Evolutionary conservation across 2,888 invertebrate species (phyloP), one percentile per base, ranked within the genome.

Genomic region (Macrostomum cliftonense): DNA sequence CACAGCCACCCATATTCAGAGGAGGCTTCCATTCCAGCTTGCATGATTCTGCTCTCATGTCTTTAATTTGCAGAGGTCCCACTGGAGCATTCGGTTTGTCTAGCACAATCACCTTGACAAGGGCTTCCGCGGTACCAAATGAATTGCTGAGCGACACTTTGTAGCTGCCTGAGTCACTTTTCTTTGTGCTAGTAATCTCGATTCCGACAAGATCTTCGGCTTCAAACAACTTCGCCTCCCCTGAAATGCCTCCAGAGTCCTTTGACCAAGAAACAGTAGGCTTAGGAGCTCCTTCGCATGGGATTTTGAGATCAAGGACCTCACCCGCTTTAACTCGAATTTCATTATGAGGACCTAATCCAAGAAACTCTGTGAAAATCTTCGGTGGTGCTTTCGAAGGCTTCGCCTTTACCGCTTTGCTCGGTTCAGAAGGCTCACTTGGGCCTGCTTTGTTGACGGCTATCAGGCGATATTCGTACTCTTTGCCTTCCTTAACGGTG

Each of bases 321-420:
- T 97, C 93, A 50, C 95, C 95, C 55, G 93, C 95, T 47, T 86
- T 78, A 21, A 97, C 89, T 68, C 88, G 84, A 64, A 95, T 80
- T 71, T 85, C 86, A 59, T 83, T 82, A 46, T 91, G 88, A 57
- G 84, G 77, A n/a, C 66, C 65, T 9, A 28, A 9, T 28, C 28
- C 28, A 7, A 28, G 28, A 9, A 7, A 28, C 28, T 28, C 28
- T 7, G 28, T 28, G 28, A 28, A 28, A 7, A 28, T 4, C 28
- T 28, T 28, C 28, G 28, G 28, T 28, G 28, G 28, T 28, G 28
- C 28, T 9, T 28, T 28, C 9, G 28, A 28, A 36, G 70, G 70
- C 52, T 64, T 67, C 37, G 71, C 71, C 37, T 59, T 57, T 47
- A 68, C 62, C 11, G 63, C 57, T 44, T 60, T 62, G 40, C 66